These are phyloP conservation scores for Calameuta idolon DNA, from an alignment of 2,888 invertebrate species.

Conservation along the genomic window DNA sequence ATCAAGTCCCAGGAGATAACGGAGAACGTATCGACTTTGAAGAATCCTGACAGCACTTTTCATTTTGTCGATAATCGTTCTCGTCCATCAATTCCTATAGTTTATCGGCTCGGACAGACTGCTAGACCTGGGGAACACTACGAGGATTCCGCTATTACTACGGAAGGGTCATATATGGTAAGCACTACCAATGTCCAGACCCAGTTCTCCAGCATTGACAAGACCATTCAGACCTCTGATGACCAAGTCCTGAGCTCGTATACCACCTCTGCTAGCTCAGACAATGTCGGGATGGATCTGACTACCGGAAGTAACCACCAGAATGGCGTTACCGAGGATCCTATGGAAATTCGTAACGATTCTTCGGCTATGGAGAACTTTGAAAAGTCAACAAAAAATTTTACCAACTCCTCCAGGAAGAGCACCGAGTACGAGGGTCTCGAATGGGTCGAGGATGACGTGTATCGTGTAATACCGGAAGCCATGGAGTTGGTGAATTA, in stretches of 20 bases:
- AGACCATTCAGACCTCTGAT: background rate
- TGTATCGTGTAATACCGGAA: conserved; percentile 61
- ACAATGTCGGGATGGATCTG: background rate
- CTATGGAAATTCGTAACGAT: background rate
- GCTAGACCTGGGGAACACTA: background rate
- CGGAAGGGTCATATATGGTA: background rate
- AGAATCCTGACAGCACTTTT: conserved; percentile 38
- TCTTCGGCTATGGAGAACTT: background rate
- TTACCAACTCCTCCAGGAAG: background rate
- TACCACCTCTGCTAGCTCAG: background rate
- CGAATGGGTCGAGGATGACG: conserved; percentile 62
- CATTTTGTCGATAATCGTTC: conserved; percentile 25
- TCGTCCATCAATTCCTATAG: conserved; percentile 37
- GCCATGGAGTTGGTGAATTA: conserved; percentile 47
- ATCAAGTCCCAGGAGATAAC: background rate
- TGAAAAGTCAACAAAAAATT: background rate
- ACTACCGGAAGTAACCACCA: background rate
- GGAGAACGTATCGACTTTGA: conserved; percentile 18
- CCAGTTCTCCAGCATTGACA: background rate
- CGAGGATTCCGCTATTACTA: background rate
- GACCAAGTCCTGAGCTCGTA: background rate
- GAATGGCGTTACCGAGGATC: background rate
- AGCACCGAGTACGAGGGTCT: conserved; percentile 56
- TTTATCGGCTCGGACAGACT: conserved; percentile 31
- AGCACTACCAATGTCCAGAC: background rate